These are phyloP conservation scores for Tetragonula carbonaria DNA, from an alignment of 2,888 invertebrate species.

Conservation along the genomic window DNA sequence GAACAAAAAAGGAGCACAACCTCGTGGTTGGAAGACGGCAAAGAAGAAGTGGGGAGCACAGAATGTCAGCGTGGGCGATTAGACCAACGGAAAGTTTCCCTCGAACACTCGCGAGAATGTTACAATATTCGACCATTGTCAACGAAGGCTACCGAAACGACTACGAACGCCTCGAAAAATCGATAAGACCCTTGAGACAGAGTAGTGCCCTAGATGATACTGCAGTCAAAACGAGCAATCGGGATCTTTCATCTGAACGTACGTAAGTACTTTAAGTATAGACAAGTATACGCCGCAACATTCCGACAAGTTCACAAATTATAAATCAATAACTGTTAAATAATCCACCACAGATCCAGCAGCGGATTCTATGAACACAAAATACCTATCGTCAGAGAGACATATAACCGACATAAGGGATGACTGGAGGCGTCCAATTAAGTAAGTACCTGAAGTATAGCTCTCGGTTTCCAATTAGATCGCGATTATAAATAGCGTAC, in stretches of 20 bases:
- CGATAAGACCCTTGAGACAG: slow-evolving; percentile 1
- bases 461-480: slow-evolving; percentile 10
- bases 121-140: slow-evolving; percentile 52
- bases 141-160: slow-evolving; percentile 59
- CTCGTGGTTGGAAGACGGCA: slow-evolving; percentile 49
- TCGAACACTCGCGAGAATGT: slow-evolving; percentile 68
- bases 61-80: slow-evolving; percentile 47
- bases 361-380: not conserved
- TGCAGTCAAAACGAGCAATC: not conserved
- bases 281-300: no score
- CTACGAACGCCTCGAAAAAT: not conserved
- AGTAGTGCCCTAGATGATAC: no score
- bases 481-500: slow-evolving; percentile 14
- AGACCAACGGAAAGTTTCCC: slow-evolving; percentile 70
- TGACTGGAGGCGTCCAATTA: not conserved
- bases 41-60: slow-evolving; percentile 40
- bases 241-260: not conserved
- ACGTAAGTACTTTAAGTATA: no score
- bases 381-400: not conserved
- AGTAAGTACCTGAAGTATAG: not conserved
- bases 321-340: not conserved
- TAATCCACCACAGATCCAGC: not conserved
- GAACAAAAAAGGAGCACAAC: slow-evolving; percentile 14
- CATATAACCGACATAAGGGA: not conserved
- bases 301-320: slow-evolving; percentile 10